These are phyloP conservation scores for Hydropotes inermis DNA, from an alignment of 2,113 vertebrate genomes.

Conservation along the genomic window DNA sequence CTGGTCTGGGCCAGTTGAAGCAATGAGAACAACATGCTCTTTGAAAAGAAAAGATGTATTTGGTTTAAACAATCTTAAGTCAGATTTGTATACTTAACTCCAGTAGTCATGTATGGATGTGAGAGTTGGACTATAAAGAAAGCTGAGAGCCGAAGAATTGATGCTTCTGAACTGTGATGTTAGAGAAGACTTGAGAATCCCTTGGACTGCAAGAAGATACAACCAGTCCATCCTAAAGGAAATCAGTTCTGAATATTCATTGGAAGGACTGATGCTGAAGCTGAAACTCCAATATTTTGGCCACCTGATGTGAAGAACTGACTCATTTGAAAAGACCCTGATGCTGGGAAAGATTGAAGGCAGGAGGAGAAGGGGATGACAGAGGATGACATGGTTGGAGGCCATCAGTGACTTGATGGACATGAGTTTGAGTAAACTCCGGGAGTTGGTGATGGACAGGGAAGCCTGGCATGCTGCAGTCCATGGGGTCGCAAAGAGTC, in stretches of 20 bases:
- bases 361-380: background rate
- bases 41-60: conserved; percentile 4
- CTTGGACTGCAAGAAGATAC: background rate
- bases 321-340: background rate
- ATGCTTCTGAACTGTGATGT: background rate
- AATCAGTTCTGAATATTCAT: background rate
- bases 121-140: background rate
- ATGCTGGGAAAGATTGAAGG: background rate
- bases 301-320: background rate
- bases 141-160: background rate
- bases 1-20: background rate
- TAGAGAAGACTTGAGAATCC: background rate
- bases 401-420: background rate
- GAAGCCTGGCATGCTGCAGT: background rate
- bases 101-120: background rate
- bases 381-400: background rate
- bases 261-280: background rate
- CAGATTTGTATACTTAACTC: background rate
- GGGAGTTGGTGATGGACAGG: background rate
- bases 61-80: background rate
- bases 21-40: background rate
- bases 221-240: background rate
- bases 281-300: background rate
- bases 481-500: background rate
- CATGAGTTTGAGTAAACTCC: background rate